Conservation (phyloP, 2,113 vertebrate genomes). For the Monarcha castaneiventris region DNA sequence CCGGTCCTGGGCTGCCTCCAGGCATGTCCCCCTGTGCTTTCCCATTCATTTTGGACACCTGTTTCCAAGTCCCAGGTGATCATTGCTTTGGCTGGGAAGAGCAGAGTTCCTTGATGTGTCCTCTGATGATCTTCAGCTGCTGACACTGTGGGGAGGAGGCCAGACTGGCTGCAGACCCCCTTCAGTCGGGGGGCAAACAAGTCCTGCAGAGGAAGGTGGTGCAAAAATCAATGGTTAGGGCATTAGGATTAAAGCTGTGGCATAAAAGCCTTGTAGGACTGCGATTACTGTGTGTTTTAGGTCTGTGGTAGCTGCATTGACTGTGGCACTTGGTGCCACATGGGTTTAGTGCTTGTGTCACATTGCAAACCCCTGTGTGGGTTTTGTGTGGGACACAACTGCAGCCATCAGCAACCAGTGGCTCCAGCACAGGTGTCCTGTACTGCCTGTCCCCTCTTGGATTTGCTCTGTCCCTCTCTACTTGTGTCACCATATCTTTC, state of each 20-base stretch:
- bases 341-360: not conserved
- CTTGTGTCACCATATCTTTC: not conserved
- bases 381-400: not conserved
- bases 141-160: not conserved
- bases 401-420: rapidly evolving
- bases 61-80: not conserved
- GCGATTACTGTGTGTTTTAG: not conserved
- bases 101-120: rapidly evolving
- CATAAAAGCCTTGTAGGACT: not conserved
- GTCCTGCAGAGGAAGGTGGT: not conserved
- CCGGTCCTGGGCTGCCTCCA: not conserved
- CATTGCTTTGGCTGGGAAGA: not conserved
- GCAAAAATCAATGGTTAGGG: not conserved
- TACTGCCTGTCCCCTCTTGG: not conserved
- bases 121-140: not conserved
- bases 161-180: not conserved
- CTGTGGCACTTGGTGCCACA: not conserved
- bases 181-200: not conserved
- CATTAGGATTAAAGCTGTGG: not conserved
- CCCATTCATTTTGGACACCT: not conserved
- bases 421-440: not conserved
- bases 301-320: not conserved
- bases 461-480: not conserved
- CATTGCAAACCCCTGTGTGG: not conserved
- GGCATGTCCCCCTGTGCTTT: not conserved